Base-by-base conservation (phyloP, 2,888 invertebrate genomes). In the Lasiommata megera region DNA sequence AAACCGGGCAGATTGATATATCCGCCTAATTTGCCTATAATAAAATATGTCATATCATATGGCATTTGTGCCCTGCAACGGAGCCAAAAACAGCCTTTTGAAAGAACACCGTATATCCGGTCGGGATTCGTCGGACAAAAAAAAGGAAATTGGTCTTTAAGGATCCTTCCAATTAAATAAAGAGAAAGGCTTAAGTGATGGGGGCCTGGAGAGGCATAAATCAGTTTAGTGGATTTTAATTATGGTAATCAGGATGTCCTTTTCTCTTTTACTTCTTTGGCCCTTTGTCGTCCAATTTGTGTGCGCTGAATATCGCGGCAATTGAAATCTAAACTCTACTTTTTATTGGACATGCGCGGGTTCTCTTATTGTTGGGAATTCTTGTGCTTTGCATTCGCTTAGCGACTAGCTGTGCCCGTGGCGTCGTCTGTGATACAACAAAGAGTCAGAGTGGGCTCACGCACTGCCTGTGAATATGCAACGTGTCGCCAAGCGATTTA, bases 11-110 rank as follows among this genome's bases (percentile, higher is more conserved):
- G 88, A 89, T 87, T 86, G 88, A 87, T 82, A 87, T 88, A 88
- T 89, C 89, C 89, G 80, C 77, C 88, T 89, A 89, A 89, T 89
- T 89, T 88, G 85, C 80, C 81, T 86, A 77, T 74, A 86, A 86
- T 87, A 84, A 87, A 84, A 84, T 84, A 84, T 84, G 88, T 87
- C 88, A 89, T 88, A 88, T 88, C 82, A 79, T 82, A 82, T 82
- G 69, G 80, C 81, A 74, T 83, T 83, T 79, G 69, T 70, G 68
- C 71, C 75, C 70, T 82, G 79, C 79, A 79, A 79, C 71, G 72
- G 79, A 85, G 74, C 77, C 79, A 82, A 84, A 87, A 86, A 88
- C 81, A 82, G 71, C 65, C 82, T 79, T 81, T 82, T 72, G 74
- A 73, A 63, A 72, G 77, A 82, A 86, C 80, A 77, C 80, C 63